These are phyloP conservation scores for Triplophysa rosa DNA, from an alignment of 2,113 vertebrate species.

Conservation along the genomic window DNA sequence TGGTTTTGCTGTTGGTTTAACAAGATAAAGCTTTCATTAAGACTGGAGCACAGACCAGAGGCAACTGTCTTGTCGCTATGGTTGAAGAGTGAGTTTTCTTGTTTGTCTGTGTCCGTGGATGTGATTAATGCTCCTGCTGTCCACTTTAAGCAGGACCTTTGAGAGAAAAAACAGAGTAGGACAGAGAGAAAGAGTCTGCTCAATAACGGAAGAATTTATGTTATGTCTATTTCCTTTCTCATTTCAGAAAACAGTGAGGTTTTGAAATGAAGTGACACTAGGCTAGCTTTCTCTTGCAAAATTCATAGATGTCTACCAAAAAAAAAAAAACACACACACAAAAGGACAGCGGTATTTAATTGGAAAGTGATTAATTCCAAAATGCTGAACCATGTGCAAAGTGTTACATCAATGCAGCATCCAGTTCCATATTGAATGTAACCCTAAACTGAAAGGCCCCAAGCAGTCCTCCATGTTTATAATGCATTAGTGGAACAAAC, in stretches of 20 bases:
- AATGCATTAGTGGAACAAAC: conserved; percentile 77
- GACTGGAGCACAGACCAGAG: conserved; percentile 50
- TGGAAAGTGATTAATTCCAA: conserved; percentile 69
- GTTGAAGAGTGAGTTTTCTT: conserved; percentile 54
- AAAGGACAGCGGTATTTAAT: conserved; percentile 60
- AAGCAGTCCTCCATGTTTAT: conserved; percentile 67
- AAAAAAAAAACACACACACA: conserved; percentile 26
- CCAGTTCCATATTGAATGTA: conserved; percentile 67
- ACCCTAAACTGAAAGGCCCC: conserved; percentile 72
- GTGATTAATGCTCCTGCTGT: conserved; percentile 55
- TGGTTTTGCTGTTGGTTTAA: conserved; percentile 52
- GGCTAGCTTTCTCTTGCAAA: not conserved
- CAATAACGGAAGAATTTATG: conserved; percentile 42
- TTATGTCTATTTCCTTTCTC: conserved; percentile 31
- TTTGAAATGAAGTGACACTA: conserved; percentile 21
- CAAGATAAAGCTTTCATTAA: conserved; percentile 60
- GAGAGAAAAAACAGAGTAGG: conserved; percentile 28
- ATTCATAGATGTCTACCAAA: conserved; percentile 53
- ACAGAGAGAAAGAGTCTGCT: conserved; percentile 1
- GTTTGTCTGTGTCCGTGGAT: conserved; percentile 52
- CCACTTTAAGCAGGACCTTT: conserved; percentile 43
- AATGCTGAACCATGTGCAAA: conserved; percentile 70
- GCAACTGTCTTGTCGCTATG: conserved; percentile 35
- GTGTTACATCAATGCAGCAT: conserved; percentile 68
- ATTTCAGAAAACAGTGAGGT: conserved; percentile 36